Conservation (phyloP, 2,797 vertebrate genomes). For the Sphenodon punctatus region DNA sequence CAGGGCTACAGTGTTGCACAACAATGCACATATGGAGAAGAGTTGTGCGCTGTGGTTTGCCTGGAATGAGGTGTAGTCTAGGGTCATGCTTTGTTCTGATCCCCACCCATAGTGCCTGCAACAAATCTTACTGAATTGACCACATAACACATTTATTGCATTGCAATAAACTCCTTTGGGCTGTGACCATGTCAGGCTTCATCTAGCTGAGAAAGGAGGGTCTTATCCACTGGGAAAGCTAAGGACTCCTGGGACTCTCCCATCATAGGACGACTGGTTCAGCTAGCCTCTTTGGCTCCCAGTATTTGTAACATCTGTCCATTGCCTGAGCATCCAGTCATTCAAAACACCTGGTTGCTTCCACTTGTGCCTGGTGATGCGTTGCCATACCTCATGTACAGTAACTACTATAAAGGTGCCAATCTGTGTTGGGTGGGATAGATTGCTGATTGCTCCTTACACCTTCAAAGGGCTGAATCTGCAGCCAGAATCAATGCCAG, state of each 20-base stretch:
- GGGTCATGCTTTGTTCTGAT: no score
- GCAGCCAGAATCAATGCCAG: not conserved
- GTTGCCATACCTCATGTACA: not conserved
- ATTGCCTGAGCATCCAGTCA: not conserved
- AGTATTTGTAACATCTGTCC: not conserved
- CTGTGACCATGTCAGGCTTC: not conserved
- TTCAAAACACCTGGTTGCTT: not conserved
- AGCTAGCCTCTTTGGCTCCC: not conserved
- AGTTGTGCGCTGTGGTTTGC: not conserved
- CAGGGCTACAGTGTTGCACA: not conserved
- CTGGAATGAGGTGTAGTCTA: not conserved
- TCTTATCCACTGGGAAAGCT: not conserved
- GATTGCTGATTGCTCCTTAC: not conserved
- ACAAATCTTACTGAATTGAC: not conserved
- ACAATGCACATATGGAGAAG: not conserved
- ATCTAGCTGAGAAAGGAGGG: not conserved
- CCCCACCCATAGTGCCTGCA: not conserved
- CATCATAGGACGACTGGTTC: not conserved
- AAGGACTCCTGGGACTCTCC: not conserved
- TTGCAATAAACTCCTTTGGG: not conserved
- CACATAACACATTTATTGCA: not conserved
- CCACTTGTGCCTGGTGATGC: not conserved
- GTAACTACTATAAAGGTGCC: not conserved
- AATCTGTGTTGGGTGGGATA: not conserved
- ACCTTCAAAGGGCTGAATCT: not conserved